Base-by-base conservation (phyloP, 2,113 vertebrate genomes). In the Sturnus vulgaris region DNA sequence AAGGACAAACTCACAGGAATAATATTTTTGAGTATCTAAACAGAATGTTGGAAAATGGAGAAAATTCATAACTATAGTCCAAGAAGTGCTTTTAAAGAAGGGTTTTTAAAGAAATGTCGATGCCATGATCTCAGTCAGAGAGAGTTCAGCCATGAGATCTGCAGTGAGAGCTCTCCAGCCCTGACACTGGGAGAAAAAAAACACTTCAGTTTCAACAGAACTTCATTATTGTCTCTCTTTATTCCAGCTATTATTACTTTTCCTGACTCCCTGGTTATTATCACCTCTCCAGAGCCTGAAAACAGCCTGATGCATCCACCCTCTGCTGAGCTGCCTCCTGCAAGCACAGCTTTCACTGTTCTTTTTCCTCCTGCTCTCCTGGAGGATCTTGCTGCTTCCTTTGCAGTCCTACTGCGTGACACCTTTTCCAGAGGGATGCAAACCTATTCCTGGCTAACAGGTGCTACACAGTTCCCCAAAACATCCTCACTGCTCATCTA, bases 321-420 rank as follows among this genome's bases (percentile, higher is more conserved):
- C 31, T 44, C 49, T 10, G 2, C 28, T 23, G n/a, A 23, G 42
- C 56, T 66, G 50, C 39, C 88, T 60, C 42, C 78, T 53, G 55
- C 50, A 35, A 69, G 25, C 76, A 55, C 30, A 76, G 70, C 47
- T 82, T 75, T 55, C 61, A 53, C 78, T 68, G 61, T 47, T 82
- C 61, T 53, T 76, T 76, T n/a, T 35, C 30, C 24, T 53, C 70
- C 3, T 53, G 12, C 59, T 57, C 12, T 76, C 66, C 71, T 13
- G 25, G 20, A 57, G 50, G 8, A 47, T 69, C 39, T 33, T 1
- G 0, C 50, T 50, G 22, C 9, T 19, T 47, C 30, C 61, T 52
- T 64, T 21, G 9, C 35, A 23, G 40, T 47, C 75, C 70, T 15
- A 1, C 44, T 4, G 1, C 0, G 10, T 8, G 30, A 31, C 22